A percentile compares a stretch with the other conserved stretches of the same genome.
phyloP scores from a whole-genome alignment of 2,113 vertebrate species.

The Passer montanus region DNA sequence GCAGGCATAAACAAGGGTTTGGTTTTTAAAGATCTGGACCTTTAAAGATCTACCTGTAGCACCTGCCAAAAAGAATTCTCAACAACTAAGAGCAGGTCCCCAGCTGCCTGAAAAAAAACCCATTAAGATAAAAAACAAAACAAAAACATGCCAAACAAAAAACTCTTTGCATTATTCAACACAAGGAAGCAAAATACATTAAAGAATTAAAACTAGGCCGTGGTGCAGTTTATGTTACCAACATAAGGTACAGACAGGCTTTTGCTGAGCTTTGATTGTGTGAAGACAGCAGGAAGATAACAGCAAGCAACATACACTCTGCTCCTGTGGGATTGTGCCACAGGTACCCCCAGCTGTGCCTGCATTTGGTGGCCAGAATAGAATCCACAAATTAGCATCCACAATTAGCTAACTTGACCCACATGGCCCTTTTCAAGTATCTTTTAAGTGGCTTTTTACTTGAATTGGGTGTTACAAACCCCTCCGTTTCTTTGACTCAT shows the following conservation, averaged over 20 bases:
- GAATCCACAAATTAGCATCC: background rate
- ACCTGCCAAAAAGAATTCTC: background rate
- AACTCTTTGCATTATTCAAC: background rate
- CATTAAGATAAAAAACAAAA: background rate
- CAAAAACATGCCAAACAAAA: accelerated
- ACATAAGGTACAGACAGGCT: background rate
- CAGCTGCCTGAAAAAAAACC: background rate
- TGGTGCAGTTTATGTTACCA: background rate
- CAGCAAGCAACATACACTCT: background rate
- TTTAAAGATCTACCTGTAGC: background rate
- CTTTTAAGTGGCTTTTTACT: slow-evolving; percentile 19
- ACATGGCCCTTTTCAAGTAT: background rate
- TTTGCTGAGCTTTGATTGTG: background rate
- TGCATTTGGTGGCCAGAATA: background rate
- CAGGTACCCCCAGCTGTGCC: background rate
- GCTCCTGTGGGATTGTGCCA: background rate
- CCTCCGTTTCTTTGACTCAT: background rate
- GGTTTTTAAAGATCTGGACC: background rate
- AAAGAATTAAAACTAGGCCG: background rate
- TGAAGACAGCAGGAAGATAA: background rate
- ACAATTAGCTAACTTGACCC: slow-evolving; percentile 35
- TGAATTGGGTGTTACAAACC: background rate
- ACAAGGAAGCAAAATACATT: background rate
- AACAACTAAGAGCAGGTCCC: background rate
- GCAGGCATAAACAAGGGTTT: background rate